phyloP scores from a whole-genome alignment of 2,113 vertebrate genomes.

The Passer domesticus region DNA sequence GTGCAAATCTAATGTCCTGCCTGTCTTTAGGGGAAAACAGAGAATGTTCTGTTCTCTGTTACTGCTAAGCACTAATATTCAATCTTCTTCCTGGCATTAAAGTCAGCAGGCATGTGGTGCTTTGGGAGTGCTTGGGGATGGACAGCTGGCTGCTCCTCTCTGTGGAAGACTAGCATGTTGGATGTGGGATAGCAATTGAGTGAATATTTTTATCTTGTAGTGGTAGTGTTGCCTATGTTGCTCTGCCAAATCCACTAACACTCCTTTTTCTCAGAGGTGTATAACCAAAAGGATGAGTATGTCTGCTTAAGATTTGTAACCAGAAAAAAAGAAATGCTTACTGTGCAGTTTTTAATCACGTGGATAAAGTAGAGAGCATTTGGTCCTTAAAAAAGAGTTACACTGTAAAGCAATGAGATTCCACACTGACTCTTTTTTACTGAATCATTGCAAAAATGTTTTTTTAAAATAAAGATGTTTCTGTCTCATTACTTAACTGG shows the following conservation, averaged over 20 bases:
- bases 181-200: neutral
- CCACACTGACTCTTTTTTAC: neutral
- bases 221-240: neutral
- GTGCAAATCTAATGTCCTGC: neutral
- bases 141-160: neutral
- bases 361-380: neutral
- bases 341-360: neutral
- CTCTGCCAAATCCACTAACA: neutral
- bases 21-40: neutral
- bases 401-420: neutral
- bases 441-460: neutral
- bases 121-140: neutral
- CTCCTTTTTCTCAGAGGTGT: neutral
- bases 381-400: neutral
- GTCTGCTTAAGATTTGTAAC: neutral
- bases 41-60: neutral
- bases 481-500: neutral
- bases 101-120: accelerated
- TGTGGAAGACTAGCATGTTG: neutral
- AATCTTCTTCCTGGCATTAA: neutral
- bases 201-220: neutral
- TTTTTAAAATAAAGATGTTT: neutral
- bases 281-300: neutral
- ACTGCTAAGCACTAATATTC: neutral
- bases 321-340: neutral